Conservation (phyloP, 2,888 invertebrate genomes). For the Xylota segnis region DNA sequence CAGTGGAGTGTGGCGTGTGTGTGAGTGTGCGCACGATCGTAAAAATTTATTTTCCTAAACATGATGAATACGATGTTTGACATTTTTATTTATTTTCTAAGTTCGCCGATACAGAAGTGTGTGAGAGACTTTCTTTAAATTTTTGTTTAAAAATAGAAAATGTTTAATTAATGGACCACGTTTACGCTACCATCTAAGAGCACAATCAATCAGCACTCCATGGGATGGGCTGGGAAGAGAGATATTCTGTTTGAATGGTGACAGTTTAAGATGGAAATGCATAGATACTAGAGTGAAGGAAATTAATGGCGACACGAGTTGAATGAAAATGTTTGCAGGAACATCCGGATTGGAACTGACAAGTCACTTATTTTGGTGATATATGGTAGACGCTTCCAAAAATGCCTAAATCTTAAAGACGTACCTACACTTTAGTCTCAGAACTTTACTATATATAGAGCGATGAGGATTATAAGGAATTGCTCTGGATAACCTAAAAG, state of each 20-base stretch:
- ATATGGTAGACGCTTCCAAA: too few species aligned
- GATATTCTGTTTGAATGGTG: not conserved
- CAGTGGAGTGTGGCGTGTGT: constrained; percentile 19
- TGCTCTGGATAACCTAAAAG: too few species aligned
- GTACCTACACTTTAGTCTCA: too few species aligned
- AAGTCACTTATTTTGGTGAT: too few species aligned
- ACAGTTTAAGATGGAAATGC: constrained; percentile 9
- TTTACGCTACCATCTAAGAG: constrained; percentile 15
- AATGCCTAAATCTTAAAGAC: too few species aligned
- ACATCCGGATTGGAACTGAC: too few species aligned
- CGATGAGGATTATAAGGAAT: too few species aligned
- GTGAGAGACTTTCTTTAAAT: constrained; percentile 10
- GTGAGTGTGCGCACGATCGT: constrained; percentile 15
- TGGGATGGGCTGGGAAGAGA: not conserved
- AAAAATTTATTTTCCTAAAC: constrained; percentile 21
- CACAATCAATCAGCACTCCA: constrained; percentile 31
- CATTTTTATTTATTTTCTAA: constrained; percentile 36
- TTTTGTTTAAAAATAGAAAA: constrained; percentile 24
- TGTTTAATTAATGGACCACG: constrained; percentile 21
- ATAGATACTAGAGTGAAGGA: not conserved
- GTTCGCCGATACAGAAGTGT: not conserved
- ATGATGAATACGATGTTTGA: constrained; percentile 35
- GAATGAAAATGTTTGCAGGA: too few species aligned
- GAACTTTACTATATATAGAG: too few species aligned
- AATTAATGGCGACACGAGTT: not conserved